These are phyloP conservation scores for Scopus umbretta DNA, from an alignment of 2,113 vertebrate species.

Conservation along the genomic window DNA sequence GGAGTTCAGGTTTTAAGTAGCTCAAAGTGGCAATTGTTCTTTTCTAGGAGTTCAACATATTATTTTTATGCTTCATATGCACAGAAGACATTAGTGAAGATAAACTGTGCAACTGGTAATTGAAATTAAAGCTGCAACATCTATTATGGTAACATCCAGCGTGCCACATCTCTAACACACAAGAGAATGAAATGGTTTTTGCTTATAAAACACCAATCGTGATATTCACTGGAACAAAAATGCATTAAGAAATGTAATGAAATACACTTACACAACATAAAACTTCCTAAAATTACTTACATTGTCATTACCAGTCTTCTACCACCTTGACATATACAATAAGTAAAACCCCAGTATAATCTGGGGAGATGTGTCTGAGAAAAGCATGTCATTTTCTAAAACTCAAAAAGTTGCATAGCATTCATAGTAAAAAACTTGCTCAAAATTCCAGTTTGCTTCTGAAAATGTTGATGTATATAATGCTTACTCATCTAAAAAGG, in stretches of 20 bases:
- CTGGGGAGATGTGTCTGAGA: background rate
- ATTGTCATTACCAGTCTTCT: background rate
- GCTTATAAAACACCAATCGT: background rate
- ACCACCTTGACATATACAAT: background rate
- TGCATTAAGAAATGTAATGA: slow-evolving; percentile 3
- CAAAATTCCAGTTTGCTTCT: background rate
- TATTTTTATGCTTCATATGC: background rate
- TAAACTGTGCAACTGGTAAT: slow-evolving; percentile 16
- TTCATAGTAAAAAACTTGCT: background rate
- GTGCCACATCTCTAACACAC: background rate
- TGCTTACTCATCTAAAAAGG: background rate
- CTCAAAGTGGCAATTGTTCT: background rate
- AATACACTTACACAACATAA: background rate
- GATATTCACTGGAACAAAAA: background rate
- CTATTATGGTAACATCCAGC: background rate
- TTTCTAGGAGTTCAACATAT: background rate
- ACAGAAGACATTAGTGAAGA: slow-evolving; percentile 40
- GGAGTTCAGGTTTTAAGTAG: background rate
- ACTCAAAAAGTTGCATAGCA: background rate
- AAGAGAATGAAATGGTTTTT: background rate
- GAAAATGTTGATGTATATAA: background rate
- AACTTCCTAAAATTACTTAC: background rate
- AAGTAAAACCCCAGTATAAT: background rate
- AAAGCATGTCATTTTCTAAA: background rate
- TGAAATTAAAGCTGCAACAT: slow-evolving; percentile 30